Evolutionary conservation across 2,888 invertebrate genomes (phyloP).

Genomic region (Acleris holmiana): DNA sequence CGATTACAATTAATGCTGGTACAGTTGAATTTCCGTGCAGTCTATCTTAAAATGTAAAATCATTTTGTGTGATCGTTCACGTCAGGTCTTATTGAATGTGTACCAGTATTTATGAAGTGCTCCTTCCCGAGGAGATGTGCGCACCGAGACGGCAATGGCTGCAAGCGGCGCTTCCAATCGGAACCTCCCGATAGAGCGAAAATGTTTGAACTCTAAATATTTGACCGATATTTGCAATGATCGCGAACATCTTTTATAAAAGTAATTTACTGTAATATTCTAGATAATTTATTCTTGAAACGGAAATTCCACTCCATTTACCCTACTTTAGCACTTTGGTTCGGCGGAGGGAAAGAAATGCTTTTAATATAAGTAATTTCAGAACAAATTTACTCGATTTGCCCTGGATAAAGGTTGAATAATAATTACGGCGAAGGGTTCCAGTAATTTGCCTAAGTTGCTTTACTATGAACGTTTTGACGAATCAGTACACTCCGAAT

Average conservation of each 20-base stretch:
- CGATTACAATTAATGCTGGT: too few species aligned
- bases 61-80: too few species aligned
- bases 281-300: slow-evolving; percentile 73
- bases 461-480: slow-evolving; percentile 53
- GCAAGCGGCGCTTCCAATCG: slow-evolving; percentile 8
- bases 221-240: slow-evolving; percentile 44
- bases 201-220: slow-evolving; percentile 30
- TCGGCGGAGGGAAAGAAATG: slow-evolving; percentile 74
- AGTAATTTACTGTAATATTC: slow-evolving; percentile 69
- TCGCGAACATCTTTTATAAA: slow-evolving; percentile 49
- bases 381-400: slow-evolving; percentile 76
- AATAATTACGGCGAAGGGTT: slow-evolving; percentile 68
- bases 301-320: slow-evolving; percentile 79
- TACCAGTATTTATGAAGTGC: neutral
- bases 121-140: neutral
- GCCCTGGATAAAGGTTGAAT: slow-evolving; percentile 74
- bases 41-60: too few species aligned
- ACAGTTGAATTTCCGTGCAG: too few species aligned
- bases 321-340: slow-evolving; percentile 77
- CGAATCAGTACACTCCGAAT: slow-evolving; percentile 44
- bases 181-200: slow-evolving; percentile 17
- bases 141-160: slow-evolving; percentile 12
- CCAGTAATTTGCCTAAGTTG: slow-evolving; percentile 68
- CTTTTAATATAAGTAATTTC: slow-evolving; percentile 81
- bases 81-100: too few species aligned